phyloP scores from a whole-genome alignment of 2,113 vertebrate genomes.

The Alaudala cheleensis region DNA sequence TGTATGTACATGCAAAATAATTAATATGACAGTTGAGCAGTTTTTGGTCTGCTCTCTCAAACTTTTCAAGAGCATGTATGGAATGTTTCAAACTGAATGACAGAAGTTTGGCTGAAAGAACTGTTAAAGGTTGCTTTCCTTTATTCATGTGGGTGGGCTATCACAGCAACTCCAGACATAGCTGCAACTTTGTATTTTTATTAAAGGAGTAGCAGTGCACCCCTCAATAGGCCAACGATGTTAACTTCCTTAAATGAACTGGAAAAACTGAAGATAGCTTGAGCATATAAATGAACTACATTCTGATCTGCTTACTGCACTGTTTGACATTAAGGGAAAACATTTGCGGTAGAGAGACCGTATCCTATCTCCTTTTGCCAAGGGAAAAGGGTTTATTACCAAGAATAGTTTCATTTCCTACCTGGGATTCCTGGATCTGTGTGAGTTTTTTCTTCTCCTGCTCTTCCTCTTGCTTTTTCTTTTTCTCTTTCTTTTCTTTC shows the following conservation, averaged over 20 bases:
- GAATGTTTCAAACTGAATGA: not conserved
- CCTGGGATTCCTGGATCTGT: constrained; percentile 94
- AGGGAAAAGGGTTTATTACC: not conserved
- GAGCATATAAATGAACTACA: not conserved
- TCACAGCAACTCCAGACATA: not conserved
- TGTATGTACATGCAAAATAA: not conserved
- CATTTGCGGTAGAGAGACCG: not conserved
- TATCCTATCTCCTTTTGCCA: not conserved
- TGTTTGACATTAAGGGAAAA: not conserved
- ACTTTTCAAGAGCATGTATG: not conserved
- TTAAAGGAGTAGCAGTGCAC: not conserved
- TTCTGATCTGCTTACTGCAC: not conserved
- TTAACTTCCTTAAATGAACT: not conserved
- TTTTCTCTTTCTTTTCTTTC: constrained; percentile 98
- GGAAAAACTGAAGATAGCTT: not conserved
- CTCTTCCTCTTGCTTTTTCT: constrained; percentile 96
- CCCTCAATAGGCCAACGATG: not conserved
- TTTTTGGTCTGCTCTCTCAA: not conserved
- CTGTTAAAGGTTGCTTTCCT: not conserved
- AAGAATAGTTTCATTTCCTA: constrained; percentile 67
- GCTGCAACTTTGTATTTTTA: not conserved
- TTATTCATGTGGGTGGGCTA: not conserved
- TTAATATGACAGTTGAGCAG: not conserved
- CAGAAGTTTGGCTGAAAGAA: not conserved
- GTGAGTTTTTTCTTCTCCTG: constrained; percentile 96